phyloP scores from a whole-genome alignment of 2,888 invertebrate genomes.

The Cephus sareptanus region DNA sequence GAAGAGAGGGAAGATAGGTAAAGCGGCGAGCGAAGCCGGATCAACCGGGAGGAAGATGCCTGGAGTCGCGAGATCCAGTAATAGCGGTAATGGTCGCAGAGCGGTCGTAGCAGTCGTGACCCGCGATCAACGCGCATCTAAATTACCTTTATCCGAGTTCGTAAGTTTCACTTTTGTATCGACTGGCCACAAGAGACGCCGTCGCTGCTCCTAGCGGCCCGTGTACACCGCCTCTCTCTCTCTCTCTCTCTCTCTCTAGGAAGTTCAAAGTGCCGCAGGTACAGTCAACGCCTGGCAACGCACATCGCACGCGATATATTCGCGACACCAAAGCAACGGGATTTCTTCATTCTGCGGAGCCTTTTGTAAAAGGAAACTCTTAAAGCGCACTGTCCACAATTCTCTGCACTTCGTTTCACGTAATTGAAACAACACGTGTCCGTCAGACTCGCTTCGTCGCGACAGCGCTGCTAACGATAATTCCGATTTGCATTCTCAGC shows the following conservation, averaged over 20 bases:
- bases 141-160: conserved; percentile 48
- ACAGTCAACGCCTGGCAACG: conserved; percentile 5
- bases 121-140: conserved; percentile 50
- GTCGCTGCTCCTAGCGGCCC: neutral
- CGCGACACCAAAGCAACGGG: conserved; percentile 3
- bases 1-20: conserved; percentile 10
- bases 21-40: no score
- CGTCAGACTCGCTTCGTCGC: conserved; percentile 31
- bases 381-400: neutral
- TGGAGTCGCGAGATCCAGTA: conserved; percentile 44
- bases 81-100: conserved; percentile 49
- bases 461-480: conserved; percentile 31
- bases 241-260: no score
- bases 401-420: conserved; percentile 22
- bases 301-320: neutral
- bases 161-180: conserved; percentile 45
- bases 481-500: conserved; percentile 35
- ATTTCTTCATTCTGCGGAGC: neutral
- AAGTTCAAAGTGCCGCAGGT: neutral
- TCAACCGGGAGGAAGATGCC: no score
- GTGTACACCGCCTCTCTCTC: no score
- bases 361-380: neutral
- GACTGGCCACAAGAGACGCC: conserved; percentile 3
- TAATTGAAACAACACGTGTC: conserved; percentile 44
- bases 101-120: conserved; percentile 45